Base-by-base conservation (phyloP, 1,140 invertebrate species). In the Papilio polytes region DNA sequence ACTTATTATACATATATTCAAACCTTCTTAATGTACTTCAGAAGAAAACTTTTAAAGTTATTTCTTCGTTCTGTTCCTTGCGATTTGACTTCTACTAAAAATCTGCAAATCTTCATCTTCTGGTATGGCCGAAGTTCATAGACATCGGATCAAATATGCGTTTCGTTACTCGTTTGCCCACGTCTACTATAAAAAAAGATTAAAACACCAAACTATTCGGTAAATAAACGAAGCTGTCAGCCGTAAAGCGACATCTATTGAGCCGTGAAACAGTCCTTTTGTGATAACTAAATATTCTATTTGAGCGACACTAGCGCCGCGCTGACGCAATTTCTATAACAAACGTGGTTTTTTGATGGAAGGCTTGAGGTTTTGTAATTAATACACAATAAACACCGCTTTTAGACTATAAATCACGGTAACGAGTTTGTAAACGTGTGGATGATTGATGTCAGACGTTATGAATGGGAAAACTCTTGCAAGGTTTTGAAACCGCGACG, bases 291-390 rank as follows among this genome's bases (percentile, higher is more conserved):
- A 76, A 76, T 22, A 76, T 46, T 46, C n/a, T 20, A 48, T 74
- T 74, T 53, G 41, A 31, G 41, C 74, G 63, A 44, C 15, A 18
- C 41, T 53, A 76, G 36, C 41, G 46, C 74, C 46, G 20, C 46
- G 20, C 12, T 26, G 3, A 46, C 22, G 20, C 20, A 76, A 74
- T 63, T 63, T 63, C 8, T 22, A 10, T 70, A 76, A 76, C n/a
- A 76, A n/a, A 76, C 22, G 41, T n/a, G 74, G 20, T 51, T 76
- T 76, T 76, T 76, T 48, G 74, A 26, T 48, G 74, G 22, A 46
- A 22, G 46, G 74, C 74, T 51, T 51, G 41, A 48, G 74, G 46
- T 76, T 76, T 46, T 51, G 74, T 76, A 76, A 76, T 76, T 76
- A 76, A 76, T 76, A 76, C 12, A 26, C n/a, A 76, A 51, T 76